Conservation (phyloP, 2,888 invertebrate genomes). For the Drosophila mayaguana region DNA sequence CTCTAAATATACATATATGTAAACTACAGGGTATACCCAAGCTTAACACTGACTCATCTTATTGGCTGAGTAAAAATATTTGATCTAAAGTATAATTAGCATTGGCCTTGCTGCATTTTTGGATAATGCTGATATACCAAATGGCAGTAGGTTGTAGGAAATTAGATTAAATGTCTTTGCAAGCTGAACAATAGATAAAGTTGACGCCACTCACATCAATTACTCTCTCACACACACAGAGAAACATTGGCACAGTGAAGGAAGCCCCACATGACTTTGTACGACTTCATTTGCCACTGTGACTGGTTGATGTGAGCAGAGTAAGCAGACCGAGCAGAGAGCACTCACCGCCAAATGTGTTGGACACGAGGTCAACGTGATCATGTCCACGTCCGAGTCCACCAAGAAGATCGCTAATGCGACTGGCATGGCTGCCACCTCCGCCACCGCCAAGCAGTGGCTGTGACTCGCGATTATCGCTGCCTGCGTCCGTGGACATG, state of each 20-base stretch:
- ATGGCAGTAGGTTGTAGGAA: not conserved
- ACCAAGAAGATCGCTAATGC: constrained; percentile 87
- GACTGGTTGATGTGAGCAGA: constrained; percentile 1
- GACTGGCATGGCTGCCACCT: constrained; percentile 90
- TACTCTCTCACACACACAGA: constrained; percentile 5
- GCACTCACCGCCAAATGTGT: constrained; percentile 93
- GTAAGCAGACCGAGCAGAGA: not conserved
- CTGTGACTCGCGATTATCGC: constrained; percentile 95
- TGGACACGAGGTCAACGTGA: constrained; percentile 90
- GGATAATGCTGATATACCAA: not conserved
- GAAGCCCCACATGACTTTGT: constrained; percentile 50
- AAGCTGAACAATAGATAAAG: constrained; percentile 3
- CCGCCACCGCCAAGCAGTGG: constrained; percentile 95
- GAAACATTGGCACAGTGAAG: not conserved
- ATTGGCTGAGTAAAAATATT: not conserved
- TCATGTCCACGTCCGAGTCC: constrained; percentile 87
- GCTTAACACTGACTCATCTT: not conserved
- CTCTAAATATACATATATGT: not conserved
- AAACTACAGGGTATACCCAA: not conserved
- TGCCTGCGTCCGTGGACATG: constrained; percentile 92
- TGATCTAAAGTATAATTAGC: not conserved
- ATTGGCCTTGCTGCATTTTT: constrained; percentile 9
- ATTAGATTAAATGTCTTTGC: not conserved
- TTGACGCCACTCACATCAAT: not conserved
- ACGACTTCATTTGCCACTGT: constrained; percentile 23